A percentile compares a stretch with the other conserved stretches of the same genome.
phyloP scores from a whole-genome alignment of 2,797 vertebrate genomes.

The Nyctibius grandis region DNA sequence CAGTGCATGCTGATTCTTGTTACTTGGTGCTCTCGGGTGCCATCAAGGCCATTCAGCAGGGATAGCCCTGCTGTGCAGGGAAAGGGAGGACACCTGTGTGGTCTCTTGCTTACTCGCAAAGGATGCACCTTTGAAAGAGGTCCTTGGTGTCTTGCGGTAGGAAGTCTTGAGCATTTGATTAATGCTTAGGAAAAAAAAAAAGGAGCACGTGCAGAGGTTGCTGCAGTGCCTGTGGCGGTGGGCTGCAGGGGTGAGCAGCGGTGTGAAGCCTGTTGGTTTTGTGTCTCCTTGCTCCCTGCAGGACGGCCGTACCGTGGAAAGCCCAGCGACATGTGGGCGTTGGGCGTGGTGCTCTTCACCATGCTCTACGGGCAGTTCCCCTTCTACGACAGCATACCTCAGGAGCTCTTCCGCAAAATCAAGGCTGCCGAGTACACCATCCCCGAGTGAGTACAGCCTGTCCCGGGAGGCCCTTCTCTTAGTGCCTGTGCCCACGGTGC shows the following conservation, averaged over 20 bases:
- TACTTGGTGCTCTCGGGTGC: background rate
- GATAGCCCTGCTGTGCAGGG: background rate
- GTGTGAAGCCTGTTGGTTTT: background rate
- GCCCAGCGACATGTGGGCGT: slow-evolving; percentile 98
- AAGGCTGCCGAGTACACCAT: slow-evolving; percentile 98
- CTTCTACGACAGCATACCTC: slow-evolving; percentile 99
- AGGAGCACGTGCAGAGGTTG: accelerated
- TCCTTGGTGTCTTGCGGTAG: accelerated
- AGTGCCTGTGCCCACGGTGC: accelerated
- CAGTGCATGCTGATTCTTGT: accelerated
- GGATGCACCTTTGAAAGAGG: no score
- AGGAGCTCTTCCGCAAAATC: slow-evolving; percentile 99
- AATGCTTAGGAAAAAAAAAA: background rate
- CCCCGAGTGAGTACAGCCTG: slow-evolving; percentile 87
- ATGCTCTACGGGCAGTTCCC: slow-evolving; percentile 99
- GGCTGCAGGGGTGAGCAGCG: background rate
- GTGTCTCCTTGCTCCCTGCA: slow-evolving; percentile 39
- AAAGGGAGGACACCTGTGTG: background rate
- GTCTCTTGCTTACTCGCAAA: no score
- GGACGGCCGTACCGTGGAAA: slow-evolving; percentile 96
- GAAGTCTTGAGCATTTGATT: accelerated
- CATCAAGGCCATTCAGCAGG: background rate
- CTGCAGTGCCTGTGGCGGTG: background rate
- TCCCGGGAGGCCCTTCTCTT: background rate
- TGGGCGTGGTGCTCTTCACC: slow-evolving; percentile 97